Base-by-base conservation (phyloP, 2,797 vertebrate species). In the Balearica regulorum region DNA sequence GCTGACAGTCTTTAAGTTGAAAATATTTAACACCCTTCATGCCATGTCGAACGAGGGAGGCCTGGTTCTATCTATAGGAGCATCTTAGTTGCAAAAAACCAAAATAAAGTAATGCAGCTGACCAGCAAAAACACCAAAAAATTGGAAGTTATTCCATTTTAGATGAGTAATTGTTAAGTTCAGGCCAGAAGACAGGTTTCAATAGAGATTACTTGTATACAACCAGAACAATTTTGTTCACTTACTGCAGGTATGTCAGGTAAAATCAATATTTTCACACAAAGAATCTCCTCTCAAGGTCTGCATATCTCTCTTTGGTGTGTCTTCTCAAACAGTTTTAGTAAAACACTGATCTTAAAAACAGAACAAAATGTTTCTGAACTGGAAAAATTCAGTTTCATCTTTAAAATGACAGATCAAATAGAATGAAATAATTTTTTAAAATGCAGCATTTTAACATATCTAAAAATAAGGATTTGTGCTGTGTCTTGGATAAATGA, bases 241-340 rank as follows among this genome's bases (percentile, higher is more conserved):
- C 6, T 64, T 91, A 53, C 75, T 87, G 76, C 68, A 81, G 25
- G 24, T 78, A 7, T 83, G 54, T 81, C 39, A 89, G 46, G 22
- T 78, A 83, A 92, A 94, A 92, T 85, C 79, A 60, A 31, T 93
- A 73, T 89, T 93, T 94, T 88, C 65, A 65, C 57, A 78, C 57
- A 91, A 64, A 93, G 41, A 65, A 75, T 71, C 44, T 57, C 41
- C 25, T 95, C 69, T 89, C 53, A 54, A n/a, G 28, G 28, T 71
- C 65, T 95, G 37, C 0, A 0, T 26, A 81, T 85, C 9, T 88
- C 35, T 77, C 49, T 89, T 87, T 83, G 18, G 9, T 49, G 13
- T 68, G 21, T 81, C 57, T 95, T 93, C 82, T 91, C 35, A 89
- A 90, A 84, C 31, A n/a, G 5, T 65, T 92, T 85, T 71, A 83